phyloP scores from a whole-genome alignment of 2,888 invertebrate species.

The Byasa hedistus region DNA sequence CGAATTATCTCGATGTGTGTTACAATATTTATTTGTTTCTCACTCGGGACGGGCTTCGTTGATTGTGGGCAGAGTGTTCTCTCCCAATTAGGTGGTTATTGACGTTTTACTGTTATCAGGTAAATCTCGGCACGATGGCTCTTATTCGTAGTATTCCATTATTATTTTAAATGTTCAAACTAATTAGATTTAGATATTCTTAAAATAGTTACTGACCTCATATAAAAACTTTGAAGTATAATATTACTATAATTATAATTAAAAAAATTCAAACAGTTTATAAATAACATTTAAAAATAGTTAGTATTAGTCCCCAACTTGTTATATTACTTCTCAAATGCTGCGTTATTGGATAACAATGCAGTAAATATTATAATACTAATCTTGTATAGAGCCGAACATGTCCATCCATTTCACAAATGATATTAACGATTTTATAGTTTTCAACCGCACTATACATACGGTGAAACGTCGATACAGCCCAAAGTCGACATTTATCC shows the following conservation, averaged over 20 bases:
- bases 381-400: conserved; percentile 22
- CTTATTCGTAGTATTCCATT: conserved; percentile 59
- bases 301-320: neutral
- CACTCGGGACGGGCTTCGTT: conserved; percentile 58
- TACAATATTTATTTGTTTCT: conserved; percentile 80
- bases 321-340: conserved; percentile 2
- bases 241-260: neutral
- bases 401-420: conserved; percentile 20
- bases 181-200: conserved; percentile 14
- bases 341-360: conserved; percentile 24
- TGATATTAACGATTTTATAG: conserved; percentile 22
- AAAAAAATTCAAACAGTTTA: neutral
- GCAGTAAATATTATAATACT: conserved; percentile 15
- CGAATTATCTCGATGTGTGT: conserved; percentile 74
- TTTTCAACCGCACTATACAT: conserved; percentile 52
- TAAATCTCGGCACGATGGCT: conserved; percentile 64
- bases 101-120: conserved; percentile 78
- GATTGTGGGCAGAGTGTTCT: conserved; percentile 70
- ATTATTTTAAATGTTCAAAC: conserved; percentile 7
- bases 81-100: conserved; percentile 80
- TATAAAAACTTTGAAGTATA: neutral
- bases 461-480: conserved; percentile 50
- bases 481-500: conserved; percentile 75
- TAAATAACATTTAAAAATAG: conserved; percentile 12
- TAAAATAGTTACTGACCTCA: neutral